Percentiles rank a stretch among this genome's conserved stretches.
These are phyloP conservation scores for Rhinolophus sinicus DNA, from an alignment of 2,113 vertebrate genomes.

Conservation along the genomic window DNA sequence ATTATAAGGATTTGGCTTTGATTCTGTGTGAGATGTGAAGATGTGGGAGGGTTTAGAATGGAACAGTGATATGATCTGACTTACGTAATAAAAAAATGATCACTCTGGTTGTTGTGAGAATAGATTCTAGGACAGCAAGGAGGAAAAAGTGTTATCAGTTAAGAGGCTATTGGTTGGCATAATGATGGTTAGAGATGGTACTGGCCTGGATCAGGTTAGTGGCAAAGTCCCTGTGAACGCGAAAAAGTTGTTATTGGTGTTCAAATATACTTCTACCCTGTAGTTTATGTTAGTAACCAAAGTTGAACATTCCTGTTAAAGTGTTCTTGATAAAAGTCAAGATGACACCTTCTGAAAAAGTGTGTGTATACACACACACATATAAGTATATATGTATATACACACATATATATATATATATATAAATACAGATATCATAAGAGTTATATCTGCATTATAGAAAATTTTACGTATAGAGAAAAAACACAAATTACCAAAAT, in stretches of 20 bases:
- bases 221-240: not conserved
- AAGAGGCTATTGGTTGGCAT: not conserved
- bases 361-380: not conserved
- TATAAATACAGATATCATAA: not conserved
- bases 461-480: not conserved
- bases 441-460: not conserved
- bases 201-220: not conserved
- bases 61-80: not conserved
- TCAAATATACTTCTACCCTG: not conserved
- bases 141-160: not conserved
- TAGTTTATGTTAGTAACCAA: not conserved
- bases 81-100: not conserved
- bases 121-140: not conserved
- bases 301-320: not conserved
- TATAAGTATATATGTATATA: not conserved
- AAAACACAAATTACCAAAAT: not conserved
- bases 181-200: not conserved
- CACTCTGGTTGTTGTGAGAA: not conserved
- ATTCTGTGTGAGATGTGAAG: not conserved
- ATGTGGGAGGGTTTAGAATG: not conserved
- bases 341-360: not conserved
- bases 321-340: not conserved
- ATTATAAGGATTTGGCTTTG: not conserved
- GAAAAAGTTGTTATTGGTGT: not conserved
- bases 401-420: not conserved